Evolutionary conservation across 2,888 invertebrate genomes (phyloP).

Genomic region (Zonitis immaculata): DNA sequence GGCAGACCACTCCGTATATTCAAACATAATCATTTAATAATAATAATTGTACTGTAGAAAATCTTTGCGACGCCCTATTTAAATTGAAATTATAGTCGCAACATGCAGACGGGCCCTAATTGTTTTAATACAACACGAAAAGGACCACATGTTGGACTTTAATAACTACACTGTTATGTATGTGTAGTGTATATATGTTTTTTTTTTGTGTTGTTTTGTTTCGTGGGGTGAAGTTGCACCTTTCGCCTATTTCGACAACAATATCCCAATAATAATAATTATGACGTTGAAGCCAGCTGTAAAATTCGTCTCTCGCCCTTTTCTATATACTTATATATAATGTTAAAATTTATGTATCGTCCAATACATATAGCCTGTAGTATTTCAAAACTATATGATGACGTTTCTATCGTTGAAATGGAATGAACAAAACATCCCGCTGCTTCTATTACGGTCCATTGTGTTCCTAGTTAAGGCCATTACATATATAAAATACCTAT

Average conservation of each 20-base stretch:
- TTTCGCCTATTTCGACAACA: slow-evolving; percentile 1
- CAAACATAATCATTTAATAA: too few species aligned
- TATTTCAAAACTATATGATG: too few species aligned
- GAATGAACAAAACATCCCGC: slow-evolving; percentile 32
- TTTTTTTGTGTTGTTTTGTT: not conserved
- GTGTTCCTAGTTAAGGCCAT: slow-evolving; percentile 38
- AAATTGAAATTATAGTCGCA: too few species aligned
- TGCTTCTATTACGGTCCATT: slow-evolving; percentile 40
- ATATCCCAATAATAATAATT: slow-evolving; percentile 3
- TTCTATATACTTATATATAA: not conserved
- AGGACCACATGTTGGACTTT: slow-evolving; percentile 10
- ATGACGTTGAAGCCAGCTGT: slow-evolving; percentile 19
- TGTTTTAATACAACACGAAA: slow-evolving; percentile 7
- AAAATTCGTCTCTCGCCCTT: slow-evolving; percentile 12
- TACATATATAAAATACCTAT: slow-evolving; percentile 45
- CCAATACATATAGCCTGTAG: not conserved
- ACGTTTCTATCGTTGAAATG: slow-evolving; percentile 16
- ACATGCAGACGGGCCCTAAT: too few species aligned
- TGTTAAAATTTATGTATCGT: not conserved
- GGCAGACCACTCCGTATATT: too few species aligned
- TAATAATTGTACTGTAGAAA: too few species aligned
- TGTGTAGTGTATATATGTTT: too few species aligned
- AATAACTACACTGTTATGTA: not conserved
- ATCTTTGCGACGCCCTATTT: too few species aligned
- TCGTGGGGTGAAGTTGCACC: slow-evolving; percentile 3